Conservation (phyloP, 2,113 vertebrate genomes). For the Turnix velox region DNA sequence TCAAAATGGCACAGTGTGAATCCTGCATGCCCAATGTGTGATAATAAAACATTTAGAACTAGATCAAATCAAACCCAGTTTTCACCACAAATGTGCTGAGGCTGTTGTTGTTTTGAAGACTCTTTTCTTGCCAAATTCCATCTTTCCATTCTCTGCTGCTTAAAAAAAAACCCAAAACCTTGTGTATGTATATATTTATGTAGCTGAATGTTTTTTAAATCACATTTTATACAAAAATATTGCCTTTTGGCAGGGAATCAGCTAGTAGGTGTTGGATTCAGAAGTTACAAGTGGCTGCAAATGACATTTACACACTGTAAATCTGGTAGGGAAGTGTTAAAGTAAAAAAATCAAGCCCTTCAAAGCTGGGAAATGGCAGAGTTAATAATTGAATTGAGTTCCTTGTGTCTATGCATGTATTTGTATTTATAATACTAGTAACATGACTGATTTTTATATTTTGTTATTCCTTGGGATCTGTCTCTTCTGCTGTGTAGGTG, state of each 20-base stretch:
- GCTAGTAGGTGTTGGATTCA: constrained; percentile 47
- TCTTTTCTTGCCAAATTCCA: constrained; percentile 57
- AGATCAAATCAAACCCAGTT: constrained; percentile 57
- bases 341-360: neutral
- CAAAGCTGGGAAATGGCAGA: neutral
- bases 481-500: neutral
- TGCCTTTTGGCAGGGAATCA: constrained; percentile 47
- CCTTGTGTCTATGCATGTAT: neutral
- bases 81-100: constrained; percentile 23
- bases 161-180: neutral
- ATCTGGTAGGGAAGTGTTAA: constrained; percentile 17
- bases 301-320: constrained; percentile 36
- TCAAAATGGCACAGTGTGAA: constrained; percentile 61
- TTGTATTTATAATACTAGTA: neutral
- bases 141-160: constrained; percentile 33
- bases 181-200: constrained; percentile 52
- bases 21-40: neutral
- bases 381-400: constrained; percentile 1
- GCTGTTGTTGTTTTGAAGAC: constrained; percentile 57
- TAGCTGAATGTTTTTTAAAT: constrained; percentile 45
- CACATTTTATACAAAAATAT: constrained; percentile 57
- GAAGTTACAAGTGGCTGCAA: constrained; percentile 42
- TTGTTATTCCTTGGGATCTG: neutral
- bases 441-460: neutral
- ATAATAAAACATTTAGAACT: constrained; percentile 54